Conservation (phyloP, 2,113 vertebrate genomes). For the Clarias magur region DNA sequence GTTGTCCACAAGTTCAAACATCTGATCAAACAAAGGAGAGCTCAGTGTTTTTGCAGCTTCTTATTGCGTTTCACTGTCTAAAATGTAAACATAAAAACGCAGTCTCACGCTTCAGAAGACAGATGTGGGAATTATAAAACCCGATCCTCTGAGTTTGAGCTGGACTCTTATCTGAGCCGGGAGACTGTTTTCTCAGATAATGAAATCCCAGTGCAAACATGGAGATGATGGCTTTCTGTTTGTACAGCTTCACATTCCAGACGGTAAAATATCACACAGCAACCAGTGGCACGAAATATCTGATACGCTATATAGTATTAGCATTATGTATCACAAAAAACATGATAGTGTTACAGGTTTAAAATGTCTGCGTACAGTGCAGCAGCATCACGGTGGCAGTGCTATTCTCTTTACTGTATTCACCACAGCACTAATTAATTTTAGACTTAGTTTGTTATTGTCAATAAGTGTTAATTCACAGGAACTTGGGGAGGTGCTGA, state of each 20-base stretch:
- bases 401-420: background rate
- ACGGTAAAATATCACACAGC: constrained; percentile 27
- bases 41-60: constrained; percentile 13
- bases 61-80: constrained; percentile 14
- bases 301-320: background rate
- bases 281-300: constrained; percentile 17
- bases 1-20: background rate
- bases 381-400: background rate
- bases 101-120: background rate
- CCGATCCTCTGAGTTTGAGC: constrained; percentile 20
- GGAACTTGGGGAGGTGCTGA: background rate
- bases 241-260: constrained; percentile 41
- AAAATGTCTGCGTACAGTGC: background rate
- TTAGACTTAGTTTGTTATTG: background rate
- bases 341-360: constrained; percentile 1
- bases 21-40: constrained; percentile 13
- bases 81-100: background rate
- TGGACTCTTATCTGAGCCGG: constrained; percentile 18
- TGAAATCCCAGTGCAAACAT: constrained; percentile 47
- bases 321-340: background rate
- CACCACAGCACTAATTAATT: background rate
- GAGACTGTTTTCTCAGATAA: constrained; percentile 43
- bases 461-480: background rate
- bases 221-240: constrained; percentile 41
- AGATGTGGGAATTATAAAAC: constrained; percentile 33